Percentiles rank a stretch among this genome's conserved stretches.
Evolutionary conservation across 2,797 vertebrate genomes (phyloP).

Genomic region (Nannoperca obscura): DNA sequence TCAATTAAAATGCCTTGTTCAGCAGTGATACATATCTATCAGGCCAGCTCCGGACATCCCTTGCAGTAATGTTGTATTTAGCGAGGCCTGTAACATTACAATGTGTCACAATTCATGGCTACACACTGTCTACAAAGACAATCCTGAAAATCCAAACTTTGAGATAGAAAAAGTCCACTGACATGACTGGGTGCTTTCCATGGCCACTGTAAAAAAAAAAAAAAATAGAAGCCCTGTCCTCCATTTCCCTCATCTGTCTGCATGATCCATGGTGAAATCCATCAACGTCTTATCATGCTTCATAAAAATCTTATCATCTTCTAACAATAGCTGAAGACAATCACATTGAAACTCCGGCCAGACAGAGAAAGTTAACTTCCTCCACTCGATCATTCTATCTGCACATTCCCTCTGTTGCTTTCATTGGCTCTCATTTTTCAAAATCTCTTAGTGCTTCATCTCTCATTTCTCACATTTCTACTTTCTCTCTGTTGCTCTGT

Average conservation of each 20-base stretch:
- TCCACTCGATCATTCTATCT: conserved; percentile 78
- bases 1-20: neutral
- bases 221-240: conserved; percentile 3
- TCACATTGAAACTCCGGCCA: conserved; percentile 58
- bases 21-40: neutral
- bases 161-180: conserved; percentile 16
- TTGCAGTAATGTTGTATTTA: neutral
- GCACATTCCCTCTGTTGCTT: conserved; percentile 63
- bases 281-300: conserved; percentile 81
- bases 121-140: neutral
- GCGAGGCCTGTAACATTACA: neutral
- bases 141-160: conserved; percentile 19
- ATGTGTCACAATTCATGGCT: neutral
- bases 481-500: conserved; percentile 64
- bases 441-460: conserved; percentile 62
- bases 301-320: conserved; percentile 85
- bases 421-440: conserved; percentile 80
- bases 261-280: conserved; percentile 80
- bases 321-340: conserved; percentile 82
- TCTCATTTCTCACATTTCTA: conserved; percentile 76
- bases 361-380: conserved; percentile 78
- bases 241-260: conserved; percentile 71
- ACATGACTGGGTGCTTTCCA: conserved; percentile 43
- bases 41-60: neutral
- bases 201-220: conserved; percentile 49